Conservation (phyloP, 2,888 invertebrate species). For the Lordiphosa andalusiaca region DNA sequence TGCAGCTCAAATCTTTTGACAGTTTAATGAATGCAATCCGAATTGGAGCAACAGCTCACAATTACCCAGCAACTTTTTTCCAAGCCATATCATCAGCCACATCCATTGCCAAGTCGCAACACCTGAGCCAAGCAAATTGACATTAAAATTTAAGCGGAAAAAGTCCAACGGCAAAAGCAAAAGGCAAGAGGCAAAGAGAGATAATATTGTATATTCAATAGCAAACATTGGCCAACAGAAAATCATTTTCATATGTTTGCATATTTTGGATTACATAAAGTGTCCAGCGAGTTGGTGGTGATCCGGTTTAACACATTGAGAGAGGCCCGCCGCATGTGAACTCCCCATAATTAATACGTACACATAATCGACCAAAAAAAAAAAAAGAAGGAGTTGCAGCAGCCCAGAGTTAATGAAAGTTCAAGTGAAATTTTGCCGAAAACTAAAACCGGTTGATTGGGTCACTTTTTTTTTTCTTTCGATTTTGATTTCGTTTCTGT, state of each 20-base stretch:
- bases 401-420: slow-evolving; percentile 61
- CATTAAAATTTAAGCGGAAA: slow-evolving; percentile 51
- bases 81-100: slow-evolving; percentile 27
- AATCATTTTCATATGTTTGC: slow-evolving; percentile 46
- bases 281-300: slow-evolving; percentile 25
- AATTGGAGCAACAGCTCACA: slow-evolving; percentile 57
- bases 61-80: slow-evolving; percentile 36
- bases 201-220: slow-evolving; percentile 41
- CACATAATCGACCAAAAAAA: neutral
- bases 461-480: slow-evolving; percentile 36
- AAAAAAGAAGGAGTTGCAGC: slow-evolving; percentile 37
- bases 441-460: slow-evolving; percentile 54
- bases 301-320: slow-evolving; percentile 30
- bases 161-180: slow-evolving; percentile 26
- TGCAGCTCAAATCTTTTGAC: slow-evolving; percentile 46
- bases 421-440: slow-evolving; percentile 64
- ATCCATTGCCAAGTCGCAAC: slow-evolving; percentile 9
- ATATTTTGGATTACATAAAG: slow-evolving; percentile 64
- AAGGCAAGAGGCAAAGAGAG: slow-evolving; percentile 1
- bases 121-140: slow-evolving; percentile 38
- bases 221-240: slow-evolving; percentile 53
- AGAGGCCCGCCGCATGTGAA: slow-evolving; percentile 1
- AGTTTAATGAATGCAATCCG: slow-evolving; percentile 50
- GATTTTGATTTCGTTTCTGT: neutral
- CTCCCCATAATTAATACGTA: slow-evolving; percentile 12